These are phyloP conservation scores for Callinectes sapidus DNA, from an alignment of 2,888 invertebrate species.

Conservation along the genomic window DNA sequence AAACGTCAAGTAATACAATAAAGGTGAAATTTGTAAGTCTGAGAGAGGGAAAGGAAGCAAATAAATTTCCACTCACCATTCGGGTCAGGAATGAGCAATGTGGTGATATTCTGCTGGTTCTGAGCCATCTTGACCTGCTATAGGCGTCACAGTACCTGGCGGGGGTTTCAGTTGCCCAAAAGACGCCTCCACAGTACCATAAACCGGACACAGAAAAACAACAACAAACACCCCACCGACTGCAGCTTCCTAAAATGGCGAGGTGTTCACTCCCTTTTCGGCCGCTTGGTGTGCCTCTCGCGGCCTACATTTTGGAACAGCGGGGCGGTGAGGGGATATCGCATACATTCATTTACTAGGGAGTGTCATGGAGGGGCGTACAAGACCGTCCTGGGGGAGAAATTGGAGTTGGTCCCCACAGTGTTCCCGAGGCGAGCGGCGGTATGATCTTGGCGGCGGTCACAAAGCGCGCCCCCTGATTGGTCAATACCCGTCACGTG, in stretches of 20 bases:
- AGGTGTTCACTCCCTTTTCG: slow-evolving; percentile 63
- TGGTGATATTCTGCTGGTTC: slow-evolving; percentile 71
- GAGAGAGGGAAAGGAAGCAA: background rate
- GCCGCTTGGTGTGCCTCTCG: slow-evolving; percentile 39
- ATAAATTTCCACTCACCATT: slow-evolving; percentile 66
- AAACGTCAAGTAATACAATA: background rate
- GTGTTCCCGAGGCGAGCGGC: slow-evolving; percentile 55
- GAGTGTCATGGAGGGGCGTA: background rate
- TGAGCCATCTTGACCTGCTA: slow-evolving; percentile 56
- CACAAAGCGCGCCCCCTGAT: slow-evolving; percentile 55
- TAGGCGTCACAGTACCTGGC: background rate
- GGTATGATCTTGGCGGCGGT: slow-evolving; percentile 68
- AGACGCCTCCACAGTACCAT: slow-evolving; percentile 23
- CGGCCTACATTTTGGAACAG: slow-evolving; percentile 52
- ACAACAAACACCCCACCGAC: slow-evolving; percentile 57
- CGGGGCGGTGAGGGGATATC: background rate
- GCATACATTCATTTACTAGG: slow-evolving; percentile 49
- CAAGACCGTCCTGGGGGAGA: slow-evolving; percentile 6
- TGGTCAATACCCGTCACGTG: slow-evolving; percentile 68
- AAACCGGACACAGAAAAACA: slow-evolving; percentile 57
- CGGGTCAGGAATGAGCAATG: slow-evolving; percentile 70
- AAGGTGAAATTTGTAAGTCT: background rate
- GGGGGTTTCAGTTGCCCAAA: background rate
- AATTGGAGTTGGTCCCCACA: slow-evolving; percentile 32
- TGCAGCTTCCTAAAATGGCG: slow-evolving; percentile 66